Conservation (phyloP, 2,113 vertebrate species). For the Eulacestoma nigropectus region DNA sequence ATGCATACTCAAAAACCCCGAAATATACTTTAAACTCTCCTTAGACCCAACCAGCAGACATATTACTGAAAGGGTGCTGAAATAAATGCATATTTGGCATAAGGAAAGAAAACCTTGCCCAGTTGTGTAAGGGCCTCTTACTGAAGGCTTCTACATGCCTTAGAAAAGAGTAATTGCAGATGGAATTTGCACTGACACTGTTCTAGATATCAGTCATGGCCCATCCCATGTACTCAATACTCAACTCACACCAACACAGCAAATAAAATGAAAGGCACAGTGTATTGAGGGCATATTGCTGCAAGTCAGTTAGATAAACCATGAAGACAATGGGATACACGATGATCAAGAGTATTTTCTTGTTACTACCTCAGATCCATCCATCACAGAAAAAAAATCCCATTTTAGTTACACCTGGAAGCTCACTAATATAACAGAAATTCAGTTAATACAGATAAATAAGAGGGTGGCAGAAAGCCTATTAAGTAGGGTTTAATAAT, state of each 20-base stretch:
- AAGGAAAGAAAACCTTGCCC: not conserved
- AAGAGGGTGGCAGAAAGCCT: not conserved
- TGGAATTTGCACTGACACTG: not conserved
- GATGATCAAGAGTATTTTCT: not conserved
- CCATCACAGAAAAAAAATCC: not conserved
- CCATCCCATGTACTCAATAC: not conserved
- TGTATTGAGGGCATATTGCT: not conserved
- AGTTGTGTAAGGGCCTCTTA: not conserved
- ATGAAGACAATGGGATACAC: accelerated
- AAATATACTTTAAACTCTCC: not conserved
- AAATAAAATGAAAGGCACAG: not conserved
- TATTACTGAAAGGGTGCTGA: not conserved
- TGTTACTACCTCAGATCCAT: not conserved
- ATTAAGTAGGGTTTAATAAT: not conserved
- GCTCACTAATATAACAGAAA: not conserved
- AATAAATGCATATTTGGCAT: not conserved
- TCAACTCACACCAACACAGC: not conserved
- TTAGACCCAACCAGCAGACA: not conserved
- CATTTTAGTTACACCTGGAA: not conserved
- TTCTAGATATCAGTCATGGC: not conserved
- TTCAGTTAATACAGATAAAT: not conserved
- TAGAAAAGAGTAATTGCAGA: not conserved
- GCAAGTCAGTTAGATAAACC: not conserved
- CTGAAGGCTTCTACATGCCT: not conserved
- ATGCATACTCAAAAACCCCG: not conserved